Evolutionary conservation across 2,888 invertebrate species (phyloP), one percentile per base, ranked within the genome.

Genomic region (Cryptocephalus primarius): DNA sequence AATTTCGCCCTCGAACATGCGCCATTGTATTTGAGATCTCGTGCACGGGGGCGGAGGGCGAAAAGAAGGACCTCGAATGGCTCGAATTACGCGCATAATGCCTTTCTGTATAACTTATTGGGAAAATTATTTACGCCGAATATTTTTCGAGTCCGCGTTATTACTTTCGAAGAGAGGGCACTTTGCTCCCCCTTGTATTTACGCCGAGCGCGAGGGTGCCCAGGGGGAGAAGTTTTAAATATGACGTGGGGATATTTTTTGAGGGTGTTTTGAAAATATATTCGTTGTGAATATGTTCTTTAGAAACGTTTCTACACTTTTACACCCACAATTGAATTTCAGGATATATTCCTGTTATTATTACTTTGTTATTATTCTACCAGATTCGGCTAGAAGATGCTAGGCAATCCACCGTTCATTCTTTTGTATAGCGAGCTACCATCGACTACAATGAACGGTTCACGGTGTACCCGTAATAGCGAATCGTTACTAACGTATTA

Each of bases 1-100:
- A 65, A 67, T 67, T 67, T 67, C 63, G 63, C 67, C 60, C 64
- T 66, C 58, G 62, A 65, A 62, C 60, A 59, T 62, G 61, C 66
- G 22, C 3, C 58, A 66, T 66, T 66, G 66, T 66, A 64, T 67
- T 57, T 51, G 48, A 63, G 64, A 65, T 66, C 66, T 65, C 61
- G 60, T 65, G 63, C 65, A 65, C 65, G 63, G 64, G 62, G 53
- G 62, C 61, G 46, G 50, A 54, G 2, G 22, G 22, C 2, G 22
- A 2, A 22, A 22, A 22, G 6, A 22, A 22, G 51, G 53, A 45
- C 41, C 50, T 50, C 49, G 50, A 54, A 55, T 47, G 51, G 40
- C 54, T 50, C 50, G 54, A 60, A 60, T 60, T 59, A 56, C 55
- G 47, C 50, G 3, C 6, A 51, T 51, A 55, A 58, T 54, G 50